phyloP scores from a whole-genome alignment of 1,140 invertebrate genomes.

The Drosophila insularis region DNA sequence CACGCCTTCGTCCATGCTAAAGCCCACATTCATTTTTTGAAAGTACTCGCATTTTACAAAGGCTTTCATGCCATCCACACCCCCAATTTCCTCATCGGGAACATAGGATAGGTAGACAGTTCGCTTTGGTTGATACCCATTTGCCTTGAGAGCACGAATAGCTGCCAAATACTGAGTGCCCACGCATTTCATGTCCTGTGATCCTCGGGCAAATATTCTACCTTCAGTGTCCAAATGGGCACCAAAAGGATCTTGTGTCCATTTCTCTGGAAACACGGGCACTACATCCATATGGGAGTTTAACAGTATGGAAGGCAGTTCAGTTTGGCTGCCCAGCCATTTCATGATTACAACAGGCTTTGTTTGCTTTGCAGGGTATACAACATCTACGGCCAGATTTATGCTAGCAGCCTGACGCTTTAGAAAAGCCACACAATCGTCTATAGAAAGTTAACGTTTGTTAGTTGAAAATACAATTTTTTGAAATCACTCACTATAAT shows the following conservation, averaged over 20 bases:
- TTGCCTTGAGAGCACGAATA: slow-evolving; percentile 86
- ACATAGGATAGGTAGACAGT: slow-evolving; percentile 91
- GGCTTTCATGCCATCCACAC: slow-evolving; percentile 90
- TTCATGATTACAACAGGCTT: slow-evolving; percentile 89
- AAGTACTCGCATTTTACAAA: slow-evolving; percentile 92
- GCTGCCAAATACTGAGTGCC: slow-evolving; percentile 86
- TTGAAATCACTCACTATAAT: slow-evolving; percentile 86
- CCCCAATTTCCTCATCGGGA: slow-evolving; percentile 96
- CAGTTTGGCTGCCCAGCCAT: slow-evolving; percentile 87
- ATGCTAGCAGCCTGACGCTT: slow-evolving; percentile 86
- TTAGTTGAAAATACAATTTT: too few species aligned
- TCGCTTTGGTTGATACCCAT: slow-evolving; percentile 85
- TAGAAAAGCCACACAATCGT: slow-evolving; percentile 85
- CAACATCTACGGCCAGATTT: slow-evolving; percentile 84
- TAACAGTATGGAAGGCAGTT: slow-evolving; percentile 87
- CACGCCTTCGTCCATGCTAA: slow-evolving; percentile 93
- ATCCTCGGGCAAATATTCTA: slow-evolving; percentile 90
- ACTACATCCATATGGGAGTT: slow-evolving; percentile 96
- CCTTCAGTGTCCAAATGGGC: slow-evolving; percentile 89
- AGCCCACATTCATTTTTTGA: slow-evolving; percentile 91
- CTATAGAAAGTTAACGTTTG: slow-evolving; percentile 32
- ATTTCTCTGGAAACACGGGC: slow-evolving; percentile 87
- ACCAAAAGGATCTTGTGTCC: slow-evolving; percentile 87
- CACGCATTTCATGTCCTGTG: slow-evolving; percentile 85
- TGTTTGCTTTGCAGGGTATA: slow-evolving; percentile 82